Evolutionary conservation across 2,797 vertebrate genomes (phyloP).

Genomic region (Enteromius afrohamiltoni): DNA sequence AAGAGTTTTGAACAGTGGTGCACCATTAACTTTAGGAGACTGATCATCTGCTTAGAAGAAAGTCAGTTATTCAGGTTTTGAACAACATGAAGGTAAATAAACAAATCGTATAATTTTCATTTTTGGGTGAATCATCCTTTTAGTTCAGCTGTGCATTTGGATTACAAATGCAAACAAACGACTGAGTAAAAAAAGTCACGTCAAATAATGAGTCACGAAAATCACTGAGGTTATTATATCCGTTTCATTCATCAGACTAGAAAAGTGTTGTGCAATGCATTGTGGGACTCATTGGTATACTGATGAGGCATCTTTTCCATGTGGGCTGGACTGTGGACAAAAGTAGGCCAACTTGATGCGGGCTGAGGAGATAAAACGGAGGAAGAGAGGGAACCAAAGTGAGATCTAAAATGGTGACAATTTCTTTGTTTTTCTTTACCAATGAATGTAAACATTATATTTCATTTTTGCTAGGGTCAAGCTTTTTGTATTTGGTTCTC

Average conservation of each 20-base stretch:
- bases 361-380: background rate
- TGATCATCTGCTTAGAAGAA: background rate
- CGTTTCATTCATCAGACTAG: background rate
- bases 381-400: background rate
- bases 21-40: background rate
- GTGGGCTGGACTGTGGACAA: slow-evolving; percentile 26
- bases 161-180: background rate
- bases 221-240: background rate
- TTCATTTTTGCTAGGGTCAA: background rate
- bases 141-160: background rate
- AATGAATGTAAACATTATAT: background rate
- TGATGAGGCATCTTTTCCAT: slow-evolving; percentile 28
- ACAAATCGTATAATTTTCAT: background rate
- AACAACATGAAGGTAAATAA: background rate
- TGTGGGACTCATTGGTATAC: slow-evolving; percentile 8
- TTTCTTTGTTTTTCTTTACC: background rate
- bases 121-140: background rate
- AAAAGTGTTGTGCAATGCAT: background rate
- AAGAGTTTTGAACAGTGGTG: background rate
- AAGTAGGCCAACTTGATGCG: slow-evolving; percentile 32
- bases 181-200: background rate
- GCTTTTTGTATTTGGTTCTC: background rate
- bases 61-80: background rate
- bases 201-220: background rate
- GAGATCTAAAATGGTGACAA: slow-evolving; percentile 46